phyloP scores from a whole-genome alignment of 1,140 invertebrate species.

The Zaprionus taronus region DNA sequence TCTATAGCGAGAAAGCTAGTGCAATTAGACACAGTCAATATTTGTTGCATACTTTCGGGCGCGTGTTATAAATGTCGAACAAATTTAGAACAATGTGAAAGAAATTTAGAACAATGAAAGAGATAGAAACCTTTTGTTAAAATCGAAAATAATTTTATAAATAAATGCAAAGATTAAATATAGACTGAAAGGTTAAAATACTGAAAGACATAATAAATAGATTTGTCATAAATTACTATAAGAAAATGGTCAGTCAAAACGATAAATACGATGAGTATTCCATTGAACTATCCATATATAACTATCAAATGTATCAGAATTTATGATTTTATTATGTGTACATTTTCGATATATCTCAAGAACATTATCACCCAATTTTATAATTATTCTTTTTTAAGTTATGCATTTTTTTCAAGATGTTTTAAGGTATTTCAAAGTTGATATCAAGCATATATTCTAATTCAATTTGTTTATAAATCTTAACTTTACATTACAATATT shows the following conservation, averaged over 20 bases:
- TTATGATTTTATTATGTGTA: neutral
- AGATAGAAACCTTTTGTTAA: neutral
- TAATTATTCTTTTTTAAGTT: too few species aligned
- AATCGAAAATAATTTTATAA: neutral
- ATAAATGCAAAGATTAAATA: slow-evolving; percentile 7
- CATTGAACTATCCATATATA: too few species aligned
- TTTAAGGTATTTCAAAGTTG: neutral
- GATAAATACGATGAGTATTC: too few species aligned
- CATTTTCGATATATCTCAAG: neutral
- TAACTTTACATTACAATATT: slow-evolving; percentile 3
- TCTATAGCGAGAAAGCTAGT: neutral
- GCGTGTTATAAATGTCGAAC: slow-evolving; percentile 22
- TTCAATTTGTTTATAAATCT: neutral
- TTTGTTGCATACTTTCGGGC: slow-evolving; percentile 51
- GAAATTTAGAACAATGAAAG: neutral
- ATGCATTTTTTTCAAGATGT: neutral
- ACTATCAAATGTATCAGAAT: too few species aligned
- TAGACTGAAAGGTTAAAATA: neutral
- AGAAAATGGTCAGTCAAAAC: neutral
- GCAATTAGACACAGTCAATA: neutral
- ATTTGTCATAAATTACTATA: slow-evolving; percentile 1
- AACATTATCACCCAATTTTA: too few species aligned
- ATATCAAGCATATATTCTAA: neutral
- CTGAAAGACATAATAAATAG: neutral
- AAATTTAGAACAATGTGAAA: slow-evolving; percentile 6